Evolutionary conservation across 2,888 invertebrate genomes (phyloP).

Genomic region (Eremobia ochroleuca): DNA sequence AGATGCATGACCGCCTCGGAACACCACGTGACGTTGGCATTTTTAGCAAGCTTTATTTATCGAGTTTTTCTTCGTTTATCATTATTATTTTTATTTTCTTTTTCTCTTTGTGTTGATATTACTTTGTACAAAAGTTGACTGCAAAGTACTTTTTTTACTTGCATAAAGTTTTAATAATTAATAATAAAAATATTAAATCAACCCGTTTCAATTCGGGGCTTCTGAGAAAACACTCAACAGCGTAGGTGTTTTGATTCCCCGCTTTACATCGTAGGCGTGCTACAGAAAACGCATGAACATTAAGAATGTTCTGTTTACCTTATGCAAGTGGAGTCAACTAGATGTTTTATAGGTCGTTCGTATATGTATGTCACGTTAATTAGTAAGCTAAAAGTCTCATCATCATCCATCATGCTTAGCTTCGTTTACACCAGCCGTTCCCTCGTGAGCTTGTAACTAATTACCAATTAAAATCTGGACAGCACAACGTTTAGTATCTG

Average conservation of each 20-base stretch:
- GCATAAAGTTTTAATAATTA: too few species aligned
- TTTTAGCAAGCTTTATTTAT: neutral
- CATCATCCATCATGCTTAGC: conserved; percentile 49
- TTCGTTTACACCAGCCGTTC: conserved; percentile 16
- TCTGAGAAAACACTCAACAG: neutral
- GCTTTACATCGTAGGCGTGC: conserved; percentile 11
- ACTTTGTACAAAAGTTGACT: too few species aligned
- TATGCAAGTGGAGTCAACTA: conserved; percentile 39
- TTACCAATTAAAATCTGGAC: conserved; percentile 43
- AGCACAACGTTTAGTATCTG: conserved; percentile 15
- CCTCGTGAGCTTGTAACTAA: conserved; percentile 20
- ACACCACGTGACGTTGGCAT: conserved; percentile 80
- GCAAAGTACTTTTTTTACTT: too few species aligned
- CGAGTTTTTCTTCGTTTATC: too few species aligned
- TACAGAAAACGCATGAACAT: conserved; percentile 39
- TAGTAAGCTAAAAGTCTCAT: conserved; percentile 39
- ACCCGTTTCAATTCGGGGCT: neutral
- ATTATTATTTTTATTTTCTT: neutral
- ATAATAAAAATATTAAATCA: neutral
- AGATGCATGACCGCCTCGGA: conserved; percentile 88
- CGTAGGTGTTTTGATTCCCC: neutral
- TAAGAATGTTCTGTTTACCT: conserved; percentile 40
- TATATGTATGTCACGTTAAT: conserved; percentile 52
- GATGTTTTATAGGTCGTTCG: conserved; percentile 29
- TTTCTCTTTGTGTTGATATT: neutral